phyloP scores from a whole-genome alignment of 2,113 vertebrate genomes.

The Plestiodon gilberti region DNA sequence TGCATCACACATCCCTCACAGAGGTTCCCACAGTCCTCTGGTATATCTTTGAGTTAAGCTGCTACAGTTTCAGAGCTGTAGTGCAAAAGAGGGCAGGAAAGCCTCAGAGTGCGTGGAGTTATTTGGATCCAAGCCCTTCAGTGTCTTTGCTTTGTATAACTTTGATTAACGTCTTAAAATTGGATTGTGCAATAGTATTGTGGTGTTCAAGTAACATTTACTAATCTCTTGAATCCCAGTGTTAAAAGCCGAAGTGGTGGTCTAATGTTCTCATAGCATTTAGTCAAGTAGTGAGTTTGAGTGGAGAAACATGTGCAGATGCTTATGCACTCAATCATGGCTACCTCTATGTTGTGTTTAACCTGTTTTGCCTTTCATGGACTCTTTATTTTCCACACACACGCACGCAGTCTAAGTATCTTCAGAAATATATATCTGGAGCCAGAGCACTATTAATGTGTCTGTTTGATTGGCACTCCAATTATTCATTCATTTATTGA shows the following conservation, averaged over 20 bases:
- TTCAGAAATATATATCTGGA: slow-evolving; percentile 65
- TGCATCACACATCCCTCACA: background rate
- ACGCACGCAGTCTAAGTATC: slow-evolving; percentile 32
- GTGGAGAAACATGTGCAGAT: slow-evolving; percentile 26
- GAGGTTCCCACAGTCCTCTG: too few relatives aligned
- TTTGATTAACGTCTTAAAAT: background rate
- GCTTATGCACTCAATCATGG: slow-evolving; percentile 37
- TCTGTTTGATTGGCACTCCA: slow-evolving; percentile 86
- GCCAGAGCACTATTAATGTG: slow-evolving; percentile 65
- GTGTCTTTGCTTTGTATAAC: background rate
- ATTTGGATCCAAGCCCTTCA: background rate
- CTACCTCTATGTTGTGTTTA: slow-evolving; percentile 47
- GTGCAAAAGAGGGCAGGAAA: background rate
- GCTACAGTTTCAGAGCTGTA: too few relatives aligned
- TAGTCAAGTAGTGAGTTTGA: background rate
- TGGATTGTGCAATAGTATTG: background rate
- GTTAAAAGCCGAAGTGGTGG: background rate
- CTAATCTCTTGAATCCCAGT: background rate
- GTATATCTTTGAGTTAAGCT: too few relatives aligned
- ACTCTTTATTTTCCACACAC: slow-evolving; percentile 42
- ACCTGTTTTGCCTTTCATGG: slow-evolving; percentile 41
- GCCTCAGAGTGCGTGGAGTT: background rate
- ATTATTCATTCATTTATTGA: slow-evolving; percentile 86
- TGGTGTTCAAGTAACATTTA: background rate
- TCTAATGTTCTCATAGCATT: background rate